Conservation (phyloP, 37 sponge, comb jelly and placozoan genomes). For the Crambe crambe region DNA sequence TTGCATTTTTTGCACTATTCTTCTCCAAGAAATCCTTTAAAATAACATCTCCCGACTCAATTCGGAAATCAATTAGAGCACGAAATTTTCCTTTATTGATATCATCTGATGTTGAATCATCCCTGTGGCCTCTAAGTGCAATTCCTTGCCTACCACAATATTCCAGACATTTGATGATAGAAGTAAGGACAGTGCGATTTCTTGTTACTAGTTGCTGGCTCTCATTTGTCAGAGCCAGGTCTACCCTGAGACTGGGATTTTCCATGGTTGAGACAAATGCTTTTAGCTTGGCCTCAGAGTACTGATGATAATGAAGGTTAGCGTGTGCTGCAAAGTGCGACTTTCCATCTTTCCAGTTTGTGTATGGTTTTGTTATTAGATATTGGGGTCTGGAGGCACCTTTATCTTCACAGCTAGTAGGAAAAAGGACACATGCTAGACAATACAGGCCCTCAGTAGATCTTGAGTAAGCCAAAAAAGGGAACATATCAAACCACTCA, state of each 20-base stretch:
- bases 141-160: slow-evolving; percentile 45
- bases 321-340: neutral
- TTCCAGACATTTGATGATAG: slow-evolving; percentile 34
- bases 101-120: slow-evolving; percentile 27
- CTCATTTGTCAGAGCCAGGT: neutral
- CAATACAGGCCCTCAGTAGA: no score
- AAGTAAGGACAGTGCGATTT: slow-evolving; percentile 19
- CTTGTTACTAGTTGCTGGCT: neutral
- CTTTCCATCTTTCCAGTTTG: slow-evolving; percentile 16
- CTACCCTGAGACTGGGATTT: neutral
- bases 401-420: no score
- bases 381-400: no score
- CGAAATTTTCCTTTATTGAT: slow-evolving; percentile 45
- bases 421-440: no score
- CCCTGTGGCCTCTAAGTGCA: slow-evolving; percentile 47
- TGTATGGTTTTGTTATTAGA: neutral
- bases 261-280: neutral
- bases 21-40: no score
- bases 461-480: no score
- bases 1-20: no score
- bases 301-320: neutral
- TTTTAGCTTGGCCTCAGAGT: neutral
- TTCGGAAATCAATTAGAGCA: slow-evolving; percentile 32
- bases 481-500: no score
- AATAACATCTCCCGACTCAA: no score